Evolutionary conservation across 2,113 vertebrate species (phyloP), one percentile per base, ranked within the genome.

Genomic region (Syngnathus scovelli): DNA sequence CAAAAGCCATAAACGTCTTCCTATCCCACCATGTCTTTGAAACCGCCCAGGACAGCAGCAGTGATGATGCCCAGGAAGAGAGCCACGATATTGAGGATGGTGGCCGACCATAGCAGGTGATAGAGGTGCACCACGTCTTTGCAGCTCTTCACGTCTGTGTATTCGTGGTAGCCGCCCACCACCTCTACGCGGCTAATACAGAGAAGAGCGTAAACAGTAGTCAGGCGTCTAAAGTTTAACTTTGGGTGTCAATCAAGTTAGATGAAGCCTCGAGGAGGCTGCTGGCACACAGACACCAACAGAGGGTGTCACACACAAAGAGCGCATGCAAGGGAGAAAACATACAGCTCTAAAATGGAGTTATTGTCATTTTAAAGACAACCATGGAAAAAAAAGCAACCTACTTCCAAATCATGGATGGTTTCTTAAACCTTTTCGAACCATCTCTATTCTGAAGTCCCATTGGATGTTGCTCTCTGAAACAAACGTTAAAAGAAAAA

Each of bases 91-190:
- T 99, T 99, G 79, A 99, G 92, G 82, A 98, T 93, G 11, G 96
- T 99, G 2, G 95, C 95, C 0, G 95, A 96, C 97, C 97, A 99
- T 55, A 99, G 87, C 86, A 99, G 85, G 77, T 98, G 96, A 86
- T 98, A 96, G 66, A 99, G 96, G 78, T 98, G 92, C 75, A 99
- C 93, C 82, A 99, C 96, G 21, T 99, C 96, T 78, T 98, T 93
- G 88, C 97, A 99, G 89, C 95, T 98, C 84, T 88, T 94, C 79
- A 99, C 97, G 19, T 98, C 96, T 0, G 95, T 97, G 84, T 96
- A 99, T 64, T 97, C 96, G 3, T 99, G 95, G 89, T 99, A 99
- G 21, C 95, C 95, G 55, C 95, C 96, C 4, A 88, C 85, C 62
- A 89, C 68, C 70, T 93, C 91, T 0, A 89, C 88, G 2, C 87